Evolutionary conservation across 2,888 invertebrate genomes (phyloP), one percentile per base, ranked within the genome.

Genomic region (Lasioglossum marginatum): DNA sequence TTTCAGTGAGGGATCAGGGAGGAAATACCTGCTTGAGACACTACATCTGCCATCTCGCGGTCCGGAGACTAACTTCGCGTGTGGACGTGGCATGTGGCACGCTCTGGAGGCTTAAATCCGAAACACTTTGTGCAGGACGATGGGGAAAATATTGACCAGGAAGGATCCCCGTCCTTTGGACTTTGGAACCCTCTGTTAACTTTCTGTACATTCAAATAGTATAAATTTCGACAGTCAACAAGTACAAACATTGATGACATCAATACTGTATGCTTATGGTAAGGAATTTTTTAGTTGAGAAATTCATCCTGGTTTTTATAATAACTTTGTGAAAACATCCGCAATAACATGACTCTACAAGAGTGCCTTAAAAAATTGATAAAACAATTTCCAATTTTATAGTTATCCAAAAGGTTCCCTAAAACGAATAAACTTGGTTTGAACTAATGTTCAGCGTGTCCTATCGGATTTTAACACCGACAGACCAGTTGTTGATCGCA

Each of bases 21-120:
- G 31, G 4, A 34, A 0, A 19, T 4, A 2, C 27, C 31, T 8
- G 40, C 52, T 19, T 60, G 63, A n/a, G 86, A 86, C 81, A 90
- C 90, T 19, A 27, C 19, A 8, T 73, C 68, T 57, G 91, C 91
- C 90, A 90, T 91, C 90, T 90, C 72, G 6, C 74, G 71, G 60
- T 23, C 12, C 10, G 34, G 16, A 6, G 23, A 8, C 12, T 19
- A 86, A 87, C 57, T 43, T 68, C 16, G 31, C 16, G 23, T 19
- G 60, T 8, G 10, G 74, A 85, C 74, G 12, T 73, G 79, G 80
- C 79, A 52, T 57, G 85, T 86, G 81, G 91, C 79, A 87, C 31
- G 83, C 82, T 91, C 90, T 90, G 78, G 34, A 19, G 34, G 71
- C 8, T 27, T 16, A 10, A 6, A 8, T 12, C 0, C 12, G 82